Conservation (phyloP, 2,113 vertebrate species). For the Otolemur garnettii region DNA sequence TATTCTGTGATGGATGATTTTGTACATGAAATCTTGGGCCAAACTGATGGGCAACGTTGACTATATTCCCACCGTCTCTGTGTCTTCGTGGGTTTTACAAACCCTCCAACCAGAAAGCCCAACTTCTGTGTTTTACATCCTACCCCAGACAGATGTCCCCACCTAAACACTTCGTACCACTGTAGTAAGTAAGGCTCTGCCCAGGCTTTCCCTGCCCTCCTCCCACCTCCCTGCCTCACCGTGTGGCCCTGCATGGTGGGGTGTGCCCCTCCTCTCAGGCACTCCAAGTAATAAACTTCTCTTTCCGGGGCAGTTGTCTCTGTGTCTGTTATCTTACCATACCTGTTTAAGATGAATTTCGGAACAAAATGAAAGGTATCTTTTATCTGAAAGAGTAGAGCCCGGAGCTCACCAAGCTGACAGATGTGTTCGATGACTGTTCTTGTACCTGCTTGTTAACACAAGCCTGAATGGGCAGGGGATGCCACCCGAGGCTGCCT, state of each 20-base stretch:
- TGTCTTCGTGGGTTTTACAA: background rate
- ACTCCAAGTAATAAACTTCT: background rate
- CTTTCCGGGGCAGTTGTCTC: background rate
- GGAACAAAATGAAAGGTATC: background rate
- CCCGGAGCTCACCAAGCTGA: rapidly evolving
- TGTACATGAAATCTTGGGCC: background rate
- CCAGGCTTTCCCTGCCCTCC: rapidly evolving
- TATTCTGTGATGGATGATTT: background rate
- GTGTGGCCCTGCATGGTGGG: background rate
- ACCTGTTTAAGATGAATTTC: background rate
- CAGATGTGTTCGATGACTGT: rapidly evolving
- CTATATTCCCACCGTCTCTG: background rate
- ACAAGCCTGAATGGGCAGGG: rapidly evolving
- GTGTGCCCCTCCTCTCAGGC: background rate
- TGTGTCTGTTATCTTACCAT: background rate
- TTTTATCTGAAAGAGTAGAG: background rate
- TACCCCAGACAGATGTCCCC: background rate
- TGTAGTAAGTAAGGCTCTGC: rapidly evolving
- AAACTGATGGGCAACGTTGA: background rate
- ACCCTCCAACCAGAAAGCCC: background rate
- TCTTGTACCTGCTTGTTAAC: background rate
- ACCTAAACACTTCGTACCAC: rapidly evolving
- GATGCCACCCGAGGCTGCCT: background rate
- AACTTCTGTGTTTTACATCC: background rate
- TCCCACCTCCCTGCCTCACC: background rate